Evolutionary conservation across 2,888 invertebrate species (phyloP).

Genomic region (Calameuta idolon): DNA sequence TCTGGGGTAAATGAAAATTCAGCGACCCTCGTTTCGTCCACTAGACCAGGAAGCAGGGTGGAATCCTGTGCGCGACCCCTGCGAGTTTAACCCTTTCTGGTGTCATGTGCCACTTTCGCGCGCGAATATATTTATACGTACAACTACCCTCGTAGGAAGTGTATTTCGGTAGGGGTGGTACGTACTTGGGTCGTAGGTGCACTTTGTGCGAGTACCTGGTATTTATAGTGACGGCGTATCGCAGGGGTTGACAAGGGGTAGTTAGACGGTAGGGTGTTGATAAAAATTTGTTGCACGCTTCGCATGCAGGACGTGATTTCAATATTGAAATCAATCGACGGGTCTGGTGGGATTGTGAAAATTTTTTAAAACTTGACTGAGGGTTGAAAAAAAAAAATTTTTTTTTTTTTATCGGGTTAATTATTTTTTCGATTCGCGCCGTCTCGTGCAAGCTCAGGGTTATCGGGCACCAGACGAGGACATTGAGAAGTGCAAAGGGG

Average conservation of each 20-base stretch:
- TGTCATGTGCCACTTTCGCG: neutral
- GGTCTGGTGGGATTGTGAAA: neutral
- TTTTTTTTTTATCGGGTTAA: neutral
- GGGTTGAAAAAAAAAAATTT: too few relatives aligned
- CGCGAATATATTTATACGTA: neutral
- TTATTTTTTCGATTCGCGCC: neutral
- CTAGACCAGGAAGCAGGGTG: neutral
- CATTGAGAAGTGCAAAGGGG: neutral
- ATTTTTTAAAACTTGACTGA: too few relatives aligned
- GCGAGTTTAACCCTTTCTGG: neutral
- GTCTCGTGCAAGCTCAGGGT: neutral
- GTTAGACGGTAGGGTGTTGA: neutral
- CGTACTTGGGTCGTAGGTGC: too few relatives aligned
- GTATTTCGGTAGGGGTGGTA: neutral
- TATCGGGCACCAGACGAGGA: neutral
- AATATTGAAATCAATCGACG: neutral
- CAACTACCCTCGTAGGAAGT: neutral
- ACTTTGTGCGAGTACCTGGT: neutral
- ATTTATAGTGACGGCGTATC: neutral
- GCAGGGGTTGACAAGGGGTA: neutral
- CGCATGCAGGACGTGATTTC: neutral
- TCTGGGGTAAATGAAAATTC: neutral
- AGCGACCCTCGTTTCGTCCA: neutral
- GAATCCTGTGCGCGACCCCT: neutral
- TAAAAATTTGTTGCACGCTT: neutral